Evolutionary conservation across 1,140 invertebrate genomes (phyloP).

Genomic region (Aphaenogaster rudis): DNA sequence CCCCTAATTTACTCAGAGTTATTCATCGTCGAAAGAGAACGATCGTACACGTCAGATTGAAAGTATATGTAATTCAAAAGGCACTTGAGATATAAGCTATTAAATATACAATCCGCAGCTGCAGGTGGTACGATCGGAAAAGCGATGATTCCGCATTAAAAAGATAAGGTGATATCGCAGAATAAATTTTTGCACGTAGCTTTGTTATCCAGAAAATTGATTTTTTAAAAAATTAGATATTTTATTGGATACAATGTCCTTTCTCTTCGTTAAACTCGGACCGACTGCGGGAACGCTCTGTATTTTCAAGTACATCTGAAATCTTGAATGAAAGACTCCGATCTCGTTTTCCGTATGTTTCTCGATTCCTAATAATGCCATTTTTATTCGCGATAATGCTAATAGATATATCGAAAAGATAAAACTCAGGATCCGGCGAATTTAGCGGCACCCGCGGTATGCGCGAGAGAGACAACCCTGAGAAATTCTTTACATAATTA

Average conservation of each 20-base stretch:
- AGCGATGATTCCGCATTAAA: not conserved
- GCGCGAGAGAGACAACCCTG: constrained; percentile 8
- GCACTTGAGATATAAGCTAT: not conserved
- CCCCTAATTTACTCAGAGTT: not conserved
- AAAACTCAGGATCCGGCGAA: not conserved
- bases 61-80: not conserved
- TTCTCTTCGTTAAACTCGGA: not conserved
- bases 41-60: not conserved
- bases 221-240: too few relatives aligned
- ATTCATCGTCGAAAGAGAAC: not conserved
- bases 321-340: not conserved
- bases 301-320: not conserved
- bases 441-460: not conserved
- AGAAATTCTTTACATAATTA: constrained; percentile 63
- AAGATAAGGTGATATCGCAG: not conserved
- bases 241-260: not conserved
- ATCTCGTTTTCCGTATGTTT: not conserved
- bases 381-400: not conserved
- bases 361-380: not conserved
- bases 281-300: not conserved
- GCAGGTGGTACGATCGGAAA: not conserved
- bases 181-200: not conserved
- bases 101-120: not conserved
- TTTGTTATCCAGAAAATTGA: not conserved
- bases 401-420: not conserved